Evolutionary conservation across 1,140 invertebrate species (phyloP), one percentile per base, ranked within the genome.

Genomic region (Drosophila pectinifera): DNA sequence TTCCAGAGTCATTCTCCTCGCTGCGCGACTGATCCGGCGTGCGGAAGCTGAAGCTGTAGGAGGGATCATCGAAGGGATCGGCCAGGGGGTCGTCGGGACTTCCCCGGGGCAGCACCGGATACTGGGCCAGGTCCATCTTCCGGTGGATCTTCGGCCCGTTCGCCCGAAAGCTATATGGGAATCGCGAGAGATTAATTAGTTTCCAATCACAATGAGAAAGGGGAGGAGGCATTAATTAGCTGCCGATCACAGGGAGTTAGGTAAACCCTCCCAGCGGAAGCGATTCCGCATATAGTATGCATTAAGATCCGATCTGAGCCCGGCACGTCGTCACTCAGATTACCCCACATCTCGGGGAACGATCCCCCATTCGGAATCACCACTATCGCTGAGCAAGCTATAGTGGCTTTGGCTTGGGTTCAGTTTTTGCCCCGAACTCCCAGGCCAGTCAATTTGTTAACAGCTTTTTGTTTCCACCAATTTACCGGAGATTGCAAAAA

Each of bases 61-160:
- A 95, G 1, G 95, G 95, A 91, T 96, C 95, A 86, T 96, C 95
- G 65, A 94, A 95, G 13, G 95, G 95, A 91, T 96, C 95, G 76
- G 94, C 94, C 67, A 95, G 94, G 2, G 95, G 94, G 90, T 95
- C 95, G 70, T 95, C 95, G 41, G 80, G 94, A 93, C 57, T 94
- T 4, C 94, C 95, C 41, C 94, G 94, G 3, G 94, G 93, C 42
- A 93, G 93, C n/a, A 94, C 92, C 13, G 94, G 94, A 75, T 93
- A 92, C 91, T 96, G 95, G 57, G 94, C 95, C 51, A 95, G 91
- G 72, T 95, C 95, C 91, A 95, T 94, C 90, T 95, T 95, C 41
- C 95, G 92, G 69, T 95, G 94, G 5, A 96, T 93, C 64, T 95
- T 95, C 16, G 95, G 94, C 4, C 95, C 95, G 79, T 94, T 93